Evolutionary conservation across 2,797 vertebrate genomes (phyloP), one percentile per base, ranked within the genome.

Genomic region (Podarcis siculus): DNA sequence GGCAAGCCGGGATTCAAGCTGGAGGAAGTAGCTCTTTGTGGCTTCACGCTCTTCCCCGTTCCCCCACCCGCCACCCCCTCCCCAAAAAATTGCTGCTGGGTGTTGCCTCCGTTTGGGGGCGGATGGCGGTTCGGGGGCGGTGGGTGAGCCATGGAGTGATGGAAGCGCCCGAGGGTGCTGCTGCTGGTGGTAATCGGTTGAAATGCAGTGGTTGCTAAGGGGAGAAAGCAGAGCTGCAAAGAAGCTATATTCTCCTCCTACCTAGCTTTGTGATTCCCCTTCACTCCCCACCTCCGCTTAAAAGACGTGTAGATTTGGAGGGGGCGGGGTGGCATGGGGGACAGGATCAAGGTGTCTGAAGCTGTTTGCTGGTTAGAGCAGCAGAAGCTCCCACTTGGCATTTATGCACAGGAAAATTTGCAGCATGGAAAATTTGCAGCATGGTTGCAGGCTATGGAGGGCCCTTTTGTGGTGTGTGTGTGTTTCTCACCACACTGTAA

Each of bases 201-300:
- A 84, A 80, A 75, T 90, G 67, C 88, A 81, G 78, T 30, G 76
- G 89, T 82, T 82, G 89, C 82, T 88, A 82, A 42, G 83, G 72
- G 27, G 27, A 77, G 3, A 72, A 93, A 77, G 89, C 77, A 85
- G 90, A 85, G n/a, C 78, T 67, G 19, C 71, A 80, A 82, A 69
- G 25, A 3, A 76, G 32, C 67, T 58, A 25, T 37, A 35, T 37
- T 37, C 27, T 27, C 5, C 7, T 45, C 82, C 71, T 42, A 45
- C 77, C 37, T 32, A 64, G 2, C 42, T 45, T 13, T 45, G 58
- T 35, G 66, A 73, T 32, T 35, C 32, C 35, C 72, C 19, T 73
- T 19, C 71, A 32, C 19, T n/a, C 15, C 80, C n/a, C 79, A 49
- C 85, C 79, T 77, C 75, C 66, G 37, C 42, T n/a, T 73, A 71